Base-by-base conservation (phyloP, 2,888 invertebrate species). In the Melinaea marsaeus region DNA sequence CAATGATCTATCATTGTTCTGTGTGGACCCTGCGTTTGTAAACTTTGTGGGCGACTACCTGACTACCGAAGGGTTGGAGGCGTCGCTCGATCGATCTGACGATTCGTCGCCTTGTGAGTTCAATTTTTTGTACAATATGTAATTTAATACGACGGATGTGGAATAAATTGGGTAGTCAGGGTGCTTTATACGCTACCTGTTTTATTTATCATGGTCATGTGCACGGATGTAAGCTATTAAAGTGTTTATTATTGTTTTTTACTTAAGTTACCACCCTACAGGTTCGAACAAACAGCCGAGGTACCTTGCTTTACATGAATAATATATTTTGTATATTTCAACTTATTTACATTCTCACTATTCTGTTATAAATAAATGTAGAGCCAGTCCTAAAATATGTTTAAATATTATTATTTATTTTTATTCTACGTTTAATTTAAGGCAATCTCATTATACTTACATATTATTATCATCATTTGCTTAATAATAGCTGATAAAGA, bases 101-200 rank as follows among this genome's bases (percentile, higher is more conserved):
- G 75, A 85, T 83, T 73, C 75, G 75, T 83, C 82, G 81, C 81
- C 87, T 85, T 88, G 90, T 90, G 83, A 89, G 90, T 88, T 75
- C 76, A 35, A 63, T 65, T 72, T 72, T 84, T 81, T 84, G 84
- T 83, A 76, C 76, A 78, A 79, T 77, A 78, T 74, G 90, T 88
- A 89, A 90, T 88, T 82, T 85, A 85, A 90, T 89, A 86, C 85
- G 81, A 73, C 88, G 90, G 90, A 90, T 90, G 88, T 90, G 84
- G 84, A 86, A 86, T 89, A 87, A 88, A 89, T 89, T 90, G 90
- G 86, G 86, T 85, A 88, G 85, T 80, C 86, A 81, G 88, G 88
- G 90, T 87, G 88, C 84, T 84, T 87, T 84, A 88, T 74, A 76
- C 70, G 88, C 89, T 90, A 90, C 90, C 90, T 89, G 89, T 89